Conservation (phyloP, 2,113 vertebrate species). For the Oncorhynchus gorbuscha region DNA sequence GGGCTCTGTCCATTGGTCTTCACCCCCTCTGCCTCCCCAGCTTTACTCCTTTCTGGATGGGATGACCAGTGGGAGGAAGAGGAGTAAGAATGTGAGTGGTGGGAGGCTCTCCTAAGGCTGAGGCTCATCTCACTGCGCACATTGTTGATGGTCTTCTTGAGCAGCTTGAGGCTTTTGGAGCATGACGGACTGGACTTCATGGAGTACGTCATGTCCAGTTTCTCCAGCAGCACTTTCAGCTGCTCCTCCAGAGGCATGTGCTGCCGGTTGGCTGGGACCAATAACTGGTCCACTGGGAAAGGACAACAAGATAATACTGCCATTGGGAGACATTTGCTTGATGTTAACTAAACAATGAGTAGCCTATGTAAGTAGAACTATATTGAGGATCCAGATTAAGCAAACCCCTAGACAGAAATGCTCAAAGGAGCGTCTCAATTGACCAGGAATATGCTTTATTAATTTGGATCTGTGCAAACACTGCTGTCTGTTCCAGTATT, state of each 20-base stretch:
- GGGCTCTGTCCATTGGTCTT: conserved; percentile 52
- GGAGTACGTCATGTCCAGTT: conserved; percentile 88
- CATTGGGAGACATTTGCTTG: background rate
- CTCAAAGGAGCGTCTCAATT: no score
- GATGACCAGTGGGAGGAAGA: conserved; percentile 12
- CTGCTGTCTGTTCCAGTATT: no score
- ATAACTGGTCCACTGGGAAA: conserved; percentile 85
- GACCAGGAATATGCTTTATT: no score
- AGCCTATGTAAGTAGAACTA: no score
- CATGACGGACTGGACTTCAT: conserved; percentile 96
- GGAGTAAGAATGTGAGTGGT: conserved; percentile 46
- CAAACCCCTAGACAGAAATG: no score
- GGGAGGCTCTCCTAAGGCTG: conserved; percentile 78
- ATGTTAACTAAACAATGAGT: background rate
- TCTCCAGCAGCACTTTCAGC: conserved; percentile 90
- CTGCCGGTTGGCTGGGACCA: conserved; percentile 82
- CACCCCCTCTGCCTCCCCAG: conserved; percentile 37
- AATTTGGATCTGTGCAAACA: no score
- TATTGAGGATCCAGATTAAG: no score
- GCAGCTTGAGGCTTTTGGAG: conserved; percentile 90
- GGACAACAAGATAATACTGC: background rate
- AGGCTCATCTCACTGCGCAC: conserved; percentile 86
- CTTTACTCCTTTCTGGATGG: conserved; percentile 10
- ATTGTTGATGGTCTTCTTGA: conserved; percentile 89
- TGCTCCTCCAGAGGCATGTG: conserved; percentile 87